A percentile compares a stretch with the other conserved stretches of the same genome.
These are phyloP conservation scores for Scaptomyza tumidula DNA, from an alignment of 2,888 invertebrate species.

Conservation along the genomic window DNA sequence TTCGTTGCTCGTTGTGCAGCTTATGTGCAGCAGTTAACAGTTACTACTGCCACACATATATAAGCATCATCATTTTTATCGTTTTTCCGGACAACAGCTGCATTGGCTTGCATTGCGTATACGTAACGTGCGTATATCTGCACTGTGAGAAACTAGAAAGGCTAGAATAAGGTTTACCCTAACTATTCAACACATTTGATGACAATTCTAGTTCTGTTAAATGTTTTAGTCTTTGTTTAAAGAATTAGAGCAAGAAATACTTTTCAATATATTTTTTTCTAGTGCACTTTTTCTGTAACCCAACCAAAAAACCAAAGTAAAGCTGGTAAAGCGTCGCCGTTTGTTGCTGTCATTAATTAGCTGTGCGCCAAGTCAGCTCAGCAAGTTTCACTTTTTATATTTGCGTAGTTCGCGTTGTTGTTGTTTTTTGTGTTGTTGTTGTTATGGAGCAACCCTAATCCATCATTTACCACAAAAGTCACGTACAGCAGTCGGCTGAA, in stretches of 20 bases:
- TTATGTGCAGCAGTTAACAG: constrained; percentile 47
- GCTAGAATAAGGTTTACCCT: too few relatives aligned
- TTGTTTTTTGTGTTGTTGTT: background rate
- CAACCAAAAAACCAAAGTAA: constrained; percentile 12
- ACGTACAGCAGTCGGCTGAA: constrained; percentile 54
- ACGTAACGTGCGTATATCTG: constrained; percentile 50
- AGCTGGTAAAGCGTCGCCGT: constrained; percentile 13
- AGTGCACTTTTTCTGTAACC: too few relatives aligned
- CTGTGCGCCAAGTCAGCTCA: constrained; percentile 26
- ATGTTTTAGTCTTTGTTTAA: too few relatives aligned
- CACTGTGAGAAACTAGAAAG: background rate
- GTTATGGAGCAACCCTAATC: constrained; percentile 59
- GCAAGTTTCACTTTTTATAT: constrained; percentile 74
- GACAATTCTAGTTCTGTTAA: too few relatives aligned
- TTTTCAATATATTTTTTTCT: background rate
- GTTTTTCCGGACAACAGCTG: constrained; percentile 45
- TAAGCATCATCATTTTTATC: background rate
- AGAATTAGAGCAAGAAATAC: too few relatives aligned
- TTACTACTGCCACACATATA: constrained; percentile 29
- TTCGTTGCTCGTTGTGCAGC: constrained; percentile 13
- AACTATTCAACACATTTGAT: too few relatives aligned
- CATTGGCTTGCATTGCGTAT: constrained; percentile 49
- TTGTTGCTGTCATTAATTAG: constrained; percentile 66
- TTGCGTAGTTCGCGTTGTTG: constrained; percentile 3
- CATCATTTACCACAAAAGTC: constrained; percentile 77